Evolutionary conservation across 37 sponge, comb jelly and placozoan genomes (phyloP), one percentile per base, ranked within the genome.

Genomic region (Spongilla lacustris): DNA sequence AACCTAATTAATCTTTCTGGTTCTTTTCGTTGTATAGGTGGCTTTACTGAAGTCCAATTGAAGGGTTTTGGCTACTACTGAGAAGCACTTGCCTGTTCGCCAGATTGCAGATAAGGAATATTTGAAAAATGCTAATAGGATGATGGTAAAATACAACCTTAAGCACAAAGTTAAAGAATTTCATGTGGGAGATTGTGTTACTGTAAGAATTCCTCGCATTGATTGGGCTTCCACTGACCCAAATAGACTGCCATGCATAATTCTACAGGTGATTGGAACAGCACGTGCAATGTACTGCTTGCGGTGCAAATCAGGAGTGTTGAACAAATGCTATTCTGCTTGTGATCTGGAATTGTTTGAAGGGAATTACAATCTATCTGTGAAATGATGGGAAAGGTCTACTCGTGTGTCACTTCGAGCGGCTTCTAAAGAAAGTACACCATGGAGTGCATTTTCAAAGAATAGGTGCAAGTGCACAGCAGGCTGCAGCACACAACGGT

Each of bases 131-230:
- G 74, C 73, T 14, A 48, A 83, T n/a, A 71, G 83, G 66, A 83
- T 83, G 83, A 49, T 46, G 19, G 28, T 41, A 27, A 34, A 36
- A 32, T 73, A 83, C 74, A 83, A 73, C 74, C 19, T 26, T 37
- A 83, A 73, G 27, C 21, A 30, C 19, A 46, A 36, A 21, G 50
- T 37, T 36, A 32, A 26, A 31, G 22, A 28, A 25, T 83, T 83
- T 49, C 26, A 27, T 41, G 83, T 72, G 22, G 83, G 83, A 38
- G 83, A 83, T n/a, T 31, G 25, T 71, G 83, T 83, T 21, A 46
- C 41, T 25, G 11, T 83, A 3, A 32, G 83, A 22, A 83, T 83
- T 30, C 83, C 83, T 71, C 83, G 83, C 32, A 83, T 83, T 28
- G 83, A 71, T 74, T n/a, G 74, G 74, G 17, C 83, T 28, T 41